Evolutionary conservation across 1,140 invertebrate species (phyloP).

Genomic region (Micrasema longulum): DNA sequence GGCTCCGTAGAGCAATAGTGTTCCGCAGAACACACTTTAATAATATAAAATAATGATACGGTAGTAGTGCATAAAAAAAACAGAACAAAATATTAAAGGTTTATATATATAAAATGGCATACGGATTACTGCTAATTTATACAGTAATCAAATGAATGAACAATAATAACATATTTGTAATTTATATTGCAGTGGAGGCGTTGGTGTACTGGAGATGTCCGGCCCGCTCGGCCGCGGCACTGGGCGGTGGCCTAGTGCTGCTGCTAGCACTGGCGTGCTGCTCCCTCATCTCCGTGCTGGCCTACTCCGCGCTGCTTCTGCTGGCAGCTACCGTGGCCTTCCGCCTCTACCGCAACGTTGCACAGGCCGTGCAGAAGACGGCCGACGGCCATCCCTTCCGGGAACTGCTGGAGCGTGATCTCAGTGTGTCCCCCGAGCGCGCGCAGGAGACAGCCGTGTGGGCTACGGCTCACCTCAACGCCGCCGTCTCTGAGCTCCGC

Average conservation of each 20-base stretch:
- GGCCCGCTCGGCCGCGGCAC: slow-evolving; percentile 92
- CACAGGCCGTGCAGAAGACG: slow-evolving; percentile 97
- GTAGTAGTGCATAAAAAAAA: neutral
- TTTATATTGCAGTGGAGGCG: slow-evolving; percentile 81
- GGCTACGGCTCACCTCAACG: slow-evolving; percentile 87
- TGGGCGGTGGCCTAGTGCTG: slow-evolving; percentile 86
- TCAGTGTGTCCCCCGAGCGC: slow-evolving; percentile 88
- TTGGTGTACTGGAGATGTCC: slow-evolving; percentile 97
- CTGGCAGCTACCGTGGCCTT: slow-evolving; percentile 89
- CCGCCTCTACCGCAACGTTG: slow-evolving; percentile 95
- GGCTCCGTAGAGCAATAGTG: neutral
- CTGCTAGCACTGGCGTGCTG: slow-evolving; percentile 93
- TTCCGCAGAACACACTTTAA: neutral
- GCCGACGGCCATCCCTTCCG: slow-evolving; percentile 97
- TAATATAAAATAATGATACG: neutral
- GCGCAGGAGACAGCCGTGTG: slow-evolving; percentile 87
- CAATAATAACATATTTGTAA: neutral
- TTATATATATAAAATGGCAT: neutral
- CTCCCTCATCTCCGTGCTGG: slow-evolving; percentile 95
- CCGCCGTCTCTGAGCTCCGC: slow-evolving; percentile 82
- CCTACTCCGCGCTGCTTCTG: slow-evolving; percentile 87
- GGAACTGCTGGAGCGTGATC: slow-evolving; percentile 87
- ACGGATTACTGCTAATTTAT: no score
- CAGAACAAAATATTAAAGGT: neutral
- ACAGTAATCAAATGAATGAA: no score